These are phyloP conservation scores for Stegodyphus dumicola DNA, from an alignment of 1,140 invertebrate genomes.

Conservation along the genomic window DNA sequence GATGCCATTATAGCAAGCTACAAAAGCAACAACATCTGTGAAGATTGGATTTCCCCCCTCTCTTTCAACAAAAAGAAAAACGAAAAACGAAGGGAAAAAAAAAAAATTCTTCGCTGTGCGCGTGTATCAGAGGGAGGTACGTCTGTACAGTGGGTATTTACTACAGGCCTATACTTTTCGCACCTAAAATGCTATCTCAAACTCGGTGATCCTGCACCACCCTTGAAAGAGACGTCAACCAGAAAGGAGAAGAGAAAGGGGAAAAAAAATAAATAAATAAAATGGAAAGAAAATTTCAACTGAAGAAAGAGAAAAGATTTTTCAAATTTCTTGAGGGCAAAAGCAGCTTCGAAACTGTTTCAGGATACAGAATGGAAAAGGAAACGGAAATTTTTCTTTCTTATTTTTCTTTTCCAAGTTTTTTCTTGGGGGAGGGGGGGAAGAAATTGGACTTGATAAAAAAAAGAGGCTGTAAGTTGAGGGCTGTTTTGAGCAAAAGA, in stretches of 20 bases:
- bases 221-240: constrained; percentile 27
- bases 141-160: constrained; percentile 17
- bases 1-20: constrained; percentile 24
- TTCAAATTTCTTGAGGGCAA: constrained; percentile 35
- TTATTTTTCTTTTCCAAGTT: neutral
- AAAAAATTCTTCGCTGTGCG: neutral
- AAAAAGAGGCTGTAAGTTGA: too few relatives aligned
- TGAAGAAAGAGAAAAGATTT: neutral
- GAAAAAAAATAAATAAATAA: neutral
- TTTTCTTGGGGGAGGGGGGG: neutral
- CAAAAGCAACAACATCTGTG: constrained; percentile 41
- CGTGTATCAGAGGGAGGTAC: too few relatives aligned
- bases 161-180: constrained; percentile 6
- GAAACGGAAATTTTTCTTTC: neutral
- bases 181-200: constrained; percentile 24
- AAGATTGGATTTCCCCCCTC: constrained; percentile 37
- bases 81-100: neutral
- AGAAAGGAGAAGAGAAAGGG: neutral
- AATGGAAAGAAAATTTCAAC: constrained; percentile 12
- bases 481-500: too few relatives aligned
- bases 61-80: constrained; percentile 2
- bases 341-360: constrained; percentile 19
- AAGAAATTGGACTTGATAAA: too few relatives aligned
- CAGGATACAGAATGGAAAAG: neutral
- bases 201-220: neutral